Evolutionary conservation across 1,140 invertebrate genomes (phyloP), one percentile per base, ranked within the genome.

Genomic region (Eriocheir sinensis): DNA sequence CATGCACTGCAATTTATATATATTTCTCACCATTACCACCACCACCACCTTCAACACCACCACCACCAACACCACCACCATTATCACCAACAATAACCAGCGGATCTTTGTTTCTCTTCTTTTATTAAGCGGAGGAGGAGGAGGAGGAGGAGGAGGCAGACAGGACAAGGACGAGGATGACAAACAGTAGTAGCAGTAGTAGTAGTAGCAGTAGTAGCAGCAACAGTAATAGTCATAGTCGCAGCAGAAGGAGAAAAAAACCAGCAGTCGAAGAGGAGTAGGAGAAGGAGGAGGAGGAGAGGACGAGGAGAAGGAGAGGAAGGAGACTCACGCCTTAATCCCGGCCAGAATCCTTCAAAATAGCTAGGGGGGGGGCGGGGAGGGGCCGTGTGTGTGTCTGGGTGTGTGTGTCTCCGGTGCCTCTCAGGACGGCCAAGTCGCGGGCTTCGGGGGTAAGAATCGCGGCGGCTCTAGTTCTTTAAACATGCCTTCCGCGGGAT

Each of bases 401-500:
- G 21, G 27, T 86, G 34, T 3, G 38, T 38, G 79, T 44, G 40
- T 36, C 32, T n/a, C 30, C 30, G 36, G 36, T 80, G 30, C 38
- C 60, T 44, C 48, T 90, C 60, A 60, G 17, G 89, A 90, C 48
- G n/a, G 17, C 89, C 89, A 60, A 60, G 81, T 60, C 41, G 41
- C 44, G 36, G n/a, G 91, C 85, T 53, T 48, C 83, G 6, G 3
- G n/a, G 30, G 83, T 60, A 93, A 88, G 81, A 93, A 93, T 38
- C 48, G 44, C 32, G n/a, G 48, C 34, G 92, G 92, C 86, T 93
- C 86, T 86, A 93, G 86, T 86, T 93, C 92, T 93, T 93, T 93
- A 93, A 93, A 93, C 92, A 88, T 93, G 86, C 86, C 92, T 93
- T 93, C 92, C 30, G 41, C n/a, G 83, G 83, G 86, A 93, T 93